phyloP scores from a whole-genome alignment of 2,113 vertebrate genomes.

The Canis aureus region DNA sequence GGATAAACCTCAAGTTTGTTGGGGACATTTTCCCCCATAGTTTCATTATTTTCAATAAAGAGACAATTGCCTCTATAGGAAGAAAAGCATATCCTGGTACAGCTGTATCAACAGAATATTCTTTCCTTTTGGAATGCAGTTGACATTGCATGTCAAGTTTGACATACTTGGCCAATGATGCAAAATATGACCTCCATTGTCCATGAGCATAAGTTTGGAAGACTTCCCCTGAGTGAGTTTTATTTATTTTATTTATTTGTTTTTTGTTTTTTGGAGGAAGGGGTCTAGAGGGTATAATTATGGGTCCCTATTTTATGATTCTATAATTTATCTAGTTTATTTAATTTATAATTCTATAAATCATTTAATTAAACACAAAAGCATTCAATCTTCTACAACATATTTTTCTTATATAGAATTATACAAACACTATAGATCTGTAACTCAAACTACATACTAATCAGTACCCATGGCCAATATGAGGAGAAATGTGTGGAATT shows the following conservation, averaged over 20 bases:
- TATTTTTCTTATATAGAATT: slow-evolving; percentile 79
- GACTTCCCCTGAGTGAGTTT: slow-evolving; percentile 70
- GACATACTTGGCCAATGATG: slow-evolving; percentile 84
- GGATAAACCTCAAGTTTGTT: background rate
- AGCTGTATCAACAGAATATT: slow-evolving; percentile 88
- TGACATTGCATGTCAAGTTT: slow-evolving; percentile 87
- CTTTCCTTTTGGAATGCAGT: slow-evolving; percentile 80
- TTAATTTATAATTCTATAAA: slow-evolving; percentile 13
- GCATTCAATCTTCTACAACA: background rate
- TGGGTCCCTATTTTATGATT: background rate
- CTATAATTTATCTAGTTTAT: background rate
- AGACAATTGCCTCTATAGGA: slow-evolving; percentile 76
- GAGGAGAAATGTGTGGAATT: background rate
- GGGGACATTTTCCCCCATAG: background rate
- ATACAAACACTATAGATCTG: slow-evolving; percentile 61
- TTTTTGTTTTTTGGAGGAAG: slow-evolving; percentile 19
- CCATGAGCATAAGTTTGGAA: slow-evolving; percentile 77
- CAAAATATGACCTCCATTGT: slow-evolving; percentile 76
- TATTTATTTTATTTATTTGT: background rate
- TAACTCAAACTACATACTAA: slow-evolving; percentile 36
- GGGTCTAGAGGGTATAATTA: background rate
- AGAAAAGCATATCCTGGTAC: slow-evolving; percentile 77
- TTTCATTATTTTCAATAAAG: slow-evolving; percentile 80
- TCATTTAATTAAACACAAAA: background rate
- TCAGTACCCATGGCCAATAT: background rate